These are phyloP conservation scores for Schlechtendalia chinensis DNA, from an alignment of 1,140 invertebrate species.

Conservation along the genomic window DNA sequence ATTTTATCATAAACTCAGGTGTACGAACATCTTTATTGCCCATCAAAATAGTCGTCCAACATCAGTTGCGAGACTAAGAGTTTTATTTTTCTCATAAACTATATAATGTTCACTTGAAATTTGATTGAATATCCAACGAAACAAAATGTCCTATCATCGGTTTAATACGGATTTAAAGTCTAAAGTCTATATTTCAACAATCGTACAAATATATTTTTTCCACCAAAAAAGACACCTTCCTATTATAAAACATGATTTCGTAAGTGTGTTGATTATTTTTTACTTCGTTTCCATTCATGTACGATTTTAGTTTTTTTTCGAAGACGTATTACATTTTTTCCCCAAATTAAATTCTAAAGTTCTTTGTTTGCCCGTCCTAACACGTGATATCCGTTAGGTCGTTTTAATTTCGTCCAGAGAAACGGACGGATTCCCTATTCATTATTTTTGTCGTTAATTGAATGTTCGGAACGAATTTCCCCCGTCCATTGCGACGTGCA, in stretches of 20 bases:
- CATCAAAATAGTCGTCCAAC: not conserved
- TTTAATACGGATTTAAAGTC: not conserved
- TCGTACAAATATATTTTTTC: too few species aligned
- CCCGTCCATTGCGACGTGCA: not conserved
- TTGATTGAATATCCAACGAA: not conserved
- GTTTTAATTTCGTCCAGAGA: too few species aligned
- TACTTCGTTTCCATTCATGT: too few species aligned
- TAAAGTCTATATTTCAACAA: too few species aligned
- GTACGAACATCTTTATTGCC: not conserved
- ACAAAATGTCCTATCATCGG: not conserved
- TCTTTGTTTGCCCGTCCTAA: too few species aligned
- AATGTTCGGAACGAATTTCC: not conserved
- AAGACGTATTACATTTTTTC: too few species aligned
- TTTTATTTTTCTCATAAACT: not conserved
- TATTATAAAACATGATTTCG: too few species aligned
- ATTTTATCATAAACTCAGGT: not conserved
- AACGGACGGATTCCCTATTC: not conserved
- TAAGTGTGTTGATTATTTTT: too few species aligned
- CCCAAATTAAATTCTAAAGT: too few species aligned
- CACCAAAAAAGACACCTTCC: too few species aligned
- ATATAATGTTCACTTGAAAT: not conserved
- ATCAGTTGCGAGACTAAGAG: not conserved
- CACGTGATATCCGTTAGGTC: too few species aligned
- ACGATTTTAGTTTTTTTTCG: too few species aligned
- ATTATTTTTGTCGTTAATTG: constrained; percentile 3